A percentile compares a stretch with the other conserved stretches of the same genome.
phyloP scores from a whole-genome alignment of 2,113 vertebrate genomes.

The Podilymbus podiceps region DNA sequence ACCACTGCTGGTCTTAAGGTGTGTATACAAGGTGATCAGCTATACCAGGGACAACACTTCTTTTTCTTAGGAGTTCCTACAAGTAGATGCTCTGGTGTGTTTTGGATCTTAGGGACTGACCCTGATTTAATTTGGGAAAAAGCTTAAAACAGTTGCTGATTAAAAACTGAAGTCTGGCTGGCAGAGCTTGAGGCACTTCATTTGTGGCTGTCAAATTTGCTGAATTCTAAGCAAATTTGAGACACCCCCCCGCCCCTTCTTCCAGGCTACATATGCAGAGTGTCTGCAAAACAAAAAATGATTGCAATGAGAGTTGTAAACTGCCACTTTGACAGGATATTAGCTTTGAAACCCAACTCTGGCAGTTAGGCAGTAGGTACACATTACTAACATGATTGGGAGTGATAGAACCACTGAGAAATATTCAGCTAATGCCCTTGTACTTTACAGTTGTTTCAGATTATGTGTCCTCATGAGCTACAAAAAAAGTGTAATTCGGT shows the following conservation, averaged over 20 bases:
- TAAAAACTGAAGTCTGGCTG: background rate
- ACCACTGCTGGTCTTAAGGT: background rate
- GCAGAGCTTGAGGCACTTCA: no score
- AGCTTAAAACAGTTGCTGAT: background rate
- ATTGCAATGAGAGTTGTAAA: background rate
- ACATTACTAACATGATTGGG: rapidly evolving
- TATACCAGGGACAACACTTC: background rate
- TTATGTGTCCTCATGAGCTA: background rate
- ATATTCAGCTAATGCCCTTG: background rate
- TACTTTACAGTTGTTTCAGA: background rate
- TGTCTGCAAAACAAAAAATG: background rate
- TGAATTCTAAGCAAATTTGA: background rate
- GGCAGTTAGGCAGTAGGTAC: background rate
- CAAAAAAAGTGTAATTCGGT: background rate
- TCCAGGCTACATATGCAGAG: background rate
- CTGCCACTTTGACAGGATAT: background rate
- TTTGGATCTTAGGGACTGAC: background rate
- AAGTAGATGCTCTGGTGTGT: background rate
- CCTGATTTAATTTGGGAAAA: background rate
- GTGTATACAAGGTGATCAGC: background rate
- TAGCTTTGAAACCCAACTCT: background rate
- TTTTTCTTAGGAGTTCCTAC: background rate
- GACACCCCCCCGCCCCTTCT: rapidly evolving
- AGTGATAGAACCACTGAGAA: background rate
- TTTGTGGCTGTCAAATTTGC: background rate